phyloP scores from a whole-genome alignment of 2,888 invertebrate species.

The Dyspetes luteomarginatus region DNA sequence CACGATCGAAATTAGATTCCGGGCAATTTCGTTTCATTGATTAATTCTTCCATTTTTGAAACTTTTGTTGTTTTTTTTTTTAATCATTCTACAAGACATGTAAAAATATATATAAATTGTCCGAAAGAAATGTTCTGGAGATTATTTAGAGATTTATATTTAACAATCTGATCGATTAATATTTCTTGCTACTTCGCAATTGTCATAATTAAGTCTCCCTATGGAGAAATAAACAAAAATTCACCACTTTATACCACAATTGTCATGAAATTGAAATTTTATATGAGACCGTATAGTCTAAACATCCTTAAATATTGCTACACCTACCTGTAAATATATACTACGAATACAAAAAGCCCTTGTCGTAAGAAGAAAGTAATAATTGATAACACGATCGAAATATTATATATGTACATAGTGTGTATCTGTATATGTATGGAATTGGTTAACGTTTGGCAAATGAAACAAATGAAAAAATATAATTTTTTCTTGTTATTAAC shows the following conservation, averaged over 20 bases:
- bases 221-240: neutral
- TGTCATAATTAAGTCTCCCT: too few relatives aligned
- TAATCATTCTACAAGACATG: too few relatives aligned
- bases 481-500: neutral
- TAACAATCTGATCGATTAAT: too few relatives aligned
- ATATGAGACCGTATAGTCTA: neutral
- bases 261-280: neutral
- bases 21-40: too few relatives aligned
- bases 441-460: slow-evolving; percentile 27
- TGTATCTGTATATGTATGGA: slow-evolving; percentile 17
- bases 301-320: neutral
- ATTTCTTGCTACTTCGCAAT: too few relatives aligned
- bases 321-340: neutral
- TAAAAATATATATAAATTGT: too few relatives aligned
- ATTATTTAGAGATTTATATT: too few relatives aligned
- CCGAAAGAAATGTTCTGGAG: too few relatives aligned
- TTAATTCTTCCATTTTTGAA: too few relatives aligned
- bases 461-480: slow-evolving; percentile 8
- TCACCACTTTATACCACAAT: neutral
- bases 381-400: neutral
- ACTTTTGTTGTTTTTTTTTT: too few relatives aligned
- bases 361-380: slow-evolving; percentile 32
- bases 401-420: slow-evolving; percentile 32
- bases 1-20: too few relatives aligned
- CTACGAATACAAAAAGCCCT: neutral